phyloP scores from a whole-genome alignment of 2,797 vertebrate species.

The Sarcophilus harrisii region DNA sequence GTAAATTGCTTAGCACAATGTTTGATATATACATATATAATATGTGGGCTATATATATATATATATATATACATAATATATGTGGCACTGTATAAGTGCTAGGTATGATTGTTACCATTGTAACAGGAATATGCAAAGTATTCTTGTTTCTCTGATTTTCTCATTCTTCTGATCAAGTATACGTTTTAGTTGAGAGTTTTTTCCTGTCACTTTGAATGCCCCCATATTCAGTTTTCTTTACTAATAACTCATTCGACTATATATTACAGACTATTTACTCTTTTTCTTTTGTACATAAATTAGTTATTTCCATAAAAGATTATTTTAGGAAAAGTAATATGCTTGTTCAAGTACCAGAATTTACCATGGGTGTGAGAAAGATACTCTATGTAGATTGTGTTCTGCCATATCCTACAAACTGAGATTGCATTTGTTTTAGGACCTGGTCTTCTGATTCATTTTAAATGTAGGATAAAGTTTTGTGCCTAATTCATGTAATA shows the following conservation, averaged over 20 bases:
- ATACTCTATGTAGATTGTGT: background rate
- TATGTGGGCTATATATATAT: background rate
- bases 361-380: background rate
- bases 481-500: background rate
- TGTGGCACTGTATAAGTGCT: background rate
- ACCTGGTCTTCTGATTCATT: background rate
- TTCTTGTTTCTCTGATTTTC: too few species aligned
- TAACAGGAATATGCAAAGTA: too few species aligned
- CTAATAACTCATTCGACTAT: background rate
- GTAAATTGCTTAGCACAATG: background rate
- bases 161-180: background rate
- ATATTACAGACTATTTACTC: background rate
- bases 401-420: background rate
- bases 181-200: background rate
- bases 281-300: background rate
- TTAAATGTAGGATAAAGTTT: background rate
- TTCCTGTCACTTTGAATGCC: background rate
- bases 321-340: background rate
- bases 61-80: background rate
- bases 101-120: too few species aligned
- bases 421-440: background rate
- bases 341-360: background rate
- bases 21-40: background rate
- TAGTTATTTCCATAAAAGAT: background rate
- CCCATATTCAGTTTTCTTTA: background rate